Evolutionary conservation across 2,797 vertebrate species (phyloP), one percentile per base, ranked within the genome.

Genomic region (Pristis pectinata): DNA sequence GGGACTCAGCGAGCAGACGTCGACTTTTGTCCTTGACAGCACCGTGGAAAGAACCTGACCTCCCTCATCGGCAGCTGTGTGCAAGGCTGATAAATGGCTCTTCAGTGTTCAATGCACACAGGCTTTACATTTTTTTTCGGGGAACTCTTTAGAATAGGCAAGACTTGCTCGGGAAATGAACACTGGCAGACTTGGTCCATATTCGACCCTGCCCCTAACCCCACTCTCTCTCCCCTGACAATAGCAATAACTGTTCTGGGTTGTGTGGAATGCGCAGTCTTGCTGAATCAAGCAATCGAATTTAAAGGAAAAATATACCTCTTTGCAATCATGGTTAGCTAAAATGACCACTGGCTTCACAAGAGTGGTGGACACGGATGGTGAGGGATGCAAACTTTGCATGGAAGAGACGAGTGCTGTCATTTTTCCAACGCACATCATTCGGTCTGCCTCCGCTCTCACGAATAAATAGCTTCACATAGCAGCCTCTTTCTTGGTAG

Each of bases 401-500:
- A 8, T n/a, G 2, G 22, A 76, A 76, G 41, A 44, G 93, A 15
- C 41, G 74, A 53, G 30, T 11, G 34, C 2, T 44, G 93, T 94
- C 37, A 94, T 27, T 94, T 22, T 30, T 72, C 61, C 70, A 74
- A 74, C 19, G 27, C 27, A 74, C 70, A 67, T 37, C n/a, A 9
- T 67, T 67, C 61, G 15, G n/a, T 94, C 56, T 79, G 56, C 49
- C 30, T n/a, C 27, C 56, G 74, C 44, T 13, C 76, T 67, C 9
- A 5, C 27, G 7, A 94, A 94, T 34, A 56, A 94, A 70, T 37
- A 94, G n/a, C 92, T 44, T 79, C 87, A 13, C n/a, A 15, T 41
- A 92, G 89, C 89, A 67, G 89, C 30, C 61, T 64, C 67, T 94
- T 44, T 80, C 93, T 56, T n/a, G 79, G 91, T 94, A 95, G 95